Percentiles rank a stretch among this genome's conserved stretches.
Evolutionary conservation across 1,140 invertebrate species (phyloP).

Genomic region (Drosophila repletoides): DNA sequence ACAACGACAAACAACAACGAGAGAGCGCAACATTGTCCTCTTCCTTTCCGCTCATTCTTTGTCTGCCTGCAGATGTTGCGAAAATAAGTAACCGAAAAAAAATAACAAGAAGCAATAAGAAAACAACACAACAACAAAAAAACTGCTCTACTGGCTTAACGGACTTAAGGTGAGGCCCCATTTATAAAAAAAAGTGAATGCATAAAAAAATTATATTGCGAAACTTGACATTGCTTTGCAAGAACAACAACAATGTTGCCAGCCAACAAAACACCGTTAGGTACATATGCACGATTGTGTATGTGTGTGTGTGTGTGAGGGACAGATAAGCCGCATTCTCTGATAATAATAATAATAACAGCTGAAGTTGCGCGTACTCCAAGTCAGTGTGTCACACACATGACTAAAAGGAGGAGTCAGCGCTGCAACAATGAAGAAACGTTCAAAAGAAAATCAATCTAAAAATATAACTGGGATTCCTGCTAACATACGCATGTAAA

Average conservation of each 20-base stretch:
- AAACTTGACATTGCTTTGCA: constrained; percentile 36
- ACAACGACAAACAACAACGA: constrained; percentile 27
- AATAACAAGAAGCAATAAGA: constrained; percentile 31
- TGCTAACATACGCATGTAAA: too few species aligned
- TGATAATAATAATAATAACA: constrained; percentile 37
- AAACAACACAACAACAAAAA: constrained; percentile 15
- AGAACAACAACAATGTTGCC: constrained; percentile 17
- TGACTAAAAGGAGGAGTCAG: constrained; percentile 3
- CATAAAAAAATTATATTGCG: constrained; percentile 22
- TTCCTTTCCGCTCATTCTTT: too few species aligned
- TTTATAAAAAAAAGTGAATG: background rate
- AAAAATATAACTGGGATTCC: background rate
- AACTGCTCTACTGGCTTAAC: constrained; percentile 45
- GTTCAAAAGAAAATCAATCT: background rate
- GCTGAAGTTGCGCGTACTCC: constrained; percentile 31
- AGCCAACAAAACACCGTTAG: background rate
- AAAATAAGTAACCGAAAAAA: constrained; percentile 35
- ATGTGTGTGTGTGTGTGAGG: background rate
- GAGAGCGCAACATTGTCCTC: constrained; percentile 32
- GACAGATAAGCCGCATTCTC: constrained; percentile 35
- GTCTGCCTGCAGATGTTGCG: constrained; percentile 39
- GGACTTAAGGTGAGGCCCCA: constrained; percentile 45
- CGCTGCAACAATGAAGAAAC: background rate
- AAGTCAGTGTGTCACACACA: constrained; percentile 23
- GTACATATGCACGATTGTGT: background rate